phyloP scores from a whole-genome alignment of 1,140 invertebrate genomes.

The Platyscapa corneri region DNA sequence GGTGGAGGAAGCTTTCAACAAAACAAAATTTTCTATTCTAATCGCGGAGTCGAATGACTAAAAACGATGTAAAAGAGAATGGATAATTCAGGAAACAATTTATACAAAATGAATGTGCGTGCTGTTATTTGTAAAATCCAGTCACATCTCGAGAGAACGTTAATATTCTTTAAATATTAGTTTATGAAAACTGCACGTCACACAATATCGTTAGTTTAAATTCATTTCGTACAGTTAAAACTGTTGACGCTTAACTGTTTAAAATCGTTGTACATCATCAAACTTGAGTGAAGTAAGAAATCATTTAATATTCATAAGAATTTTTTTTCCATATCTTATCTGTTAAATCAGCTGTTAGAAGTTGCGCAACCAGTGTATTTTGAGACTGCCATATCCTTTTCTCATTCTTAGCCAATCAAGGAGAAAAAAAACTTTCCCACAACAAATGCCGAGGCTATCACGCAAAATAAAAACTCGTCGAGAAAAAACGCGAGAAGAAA shows the following conservation, averaged over 20 bases:
- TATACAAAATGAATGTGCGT: background rate
- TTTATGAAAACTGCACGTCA: background rate
- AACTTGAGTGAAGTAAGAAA: background rate
- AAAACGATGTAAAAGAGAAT: background rate
- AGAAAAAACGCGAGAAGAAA: too few species aligned
- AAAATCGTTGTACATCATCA: constrained; percentile 2
- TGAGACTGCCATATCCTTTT: background rate
- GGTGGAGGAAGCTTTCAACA: background rate
- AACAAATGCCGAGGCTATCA: background rate
- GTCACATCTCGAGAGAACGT: background rate
- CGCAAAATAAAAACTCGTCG: background rate
- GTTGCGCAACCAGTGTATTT: background rate
- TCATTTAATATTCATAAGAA: constrained; percentile 21
- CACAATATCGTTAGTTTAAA: background rate
- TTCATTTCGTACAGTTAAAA: background rate
- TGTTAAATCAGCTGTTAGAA: constrained; percentile 39
- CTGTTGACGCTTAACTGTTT: background rate
- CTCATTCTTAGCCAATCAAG: background rate
- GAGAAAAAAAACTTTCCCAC: background rate
- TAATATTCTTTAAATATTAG: constrained; percentile 23
- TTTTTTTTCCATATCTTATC: constrained; percentile 24
- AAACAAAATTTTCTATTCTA: background rate
- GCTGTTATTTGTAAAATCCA: background rate
- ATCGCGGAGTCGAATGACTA: background rate
- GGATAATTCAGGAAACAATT: background rate